Evolutionary conservation across 2,797 vertebrate genomes (phyloP), one percentile per base, ranked within the genome.

Genomic region (Phalloptychus januarius): DNA sequence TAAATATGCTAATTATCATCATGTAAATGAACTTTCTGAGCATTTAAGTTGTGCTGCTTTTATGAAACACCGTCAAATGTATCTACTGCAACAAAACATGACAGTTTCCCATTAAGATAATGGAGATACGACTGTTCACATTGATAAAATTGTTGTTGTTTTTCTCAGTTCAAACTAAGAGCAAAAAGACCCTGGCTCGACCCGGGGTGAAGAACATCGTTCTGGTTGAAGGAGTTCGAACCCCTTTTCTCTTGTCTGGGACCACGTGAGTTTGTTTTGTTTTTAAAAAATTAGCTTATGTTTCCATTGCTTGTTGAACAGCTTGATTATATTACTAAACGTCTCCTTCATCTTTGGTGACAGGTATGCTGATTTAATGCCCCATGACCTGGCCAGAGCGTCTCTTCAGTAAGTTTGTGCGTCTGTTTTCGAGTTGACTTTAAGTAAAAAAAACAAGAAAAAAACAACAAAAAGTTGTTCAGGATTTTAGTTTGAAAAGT

Each of bases 351-450:
- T 81, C 71, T 90, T 79, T 87, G 52, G 91, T 85, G 84, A 40
- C 89, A 99, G 98, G 48, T 99, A 98, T 11, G 92, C 92, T 15
- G 97, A 99, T 79, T 88, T 99, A 75, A 99, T 99, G 98, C 97
- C 98, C 0, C 98, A 99, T 50, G 98, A 99, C 90, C 88, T 99
- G 83, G 97, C 97, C 75, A 96, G 98, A 95, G 96, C 96, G 81
- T 95, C 98, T 3, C 93, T 99, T 85, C 95, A 95, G 98, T 99
- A 94, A 96, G 98, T 89, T 44, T 81, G 15, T 76, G 5, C 1
- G 33, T 65, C 0, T 10, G 25, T 25, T 20, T 40, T 28, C 0
- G 7, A 28, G 3, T 70, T 28, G 12, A 28, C 11, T 40, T 7
- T 7, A 42, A 69, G 38, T 11, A 10, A 69, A 15, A 69, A 69